Evolutionary conservation across 1,140 invertebrate genomes (phyloP), one percentile per base, ranked within the genome.

Genomic region (Battus philenor): DNA sequence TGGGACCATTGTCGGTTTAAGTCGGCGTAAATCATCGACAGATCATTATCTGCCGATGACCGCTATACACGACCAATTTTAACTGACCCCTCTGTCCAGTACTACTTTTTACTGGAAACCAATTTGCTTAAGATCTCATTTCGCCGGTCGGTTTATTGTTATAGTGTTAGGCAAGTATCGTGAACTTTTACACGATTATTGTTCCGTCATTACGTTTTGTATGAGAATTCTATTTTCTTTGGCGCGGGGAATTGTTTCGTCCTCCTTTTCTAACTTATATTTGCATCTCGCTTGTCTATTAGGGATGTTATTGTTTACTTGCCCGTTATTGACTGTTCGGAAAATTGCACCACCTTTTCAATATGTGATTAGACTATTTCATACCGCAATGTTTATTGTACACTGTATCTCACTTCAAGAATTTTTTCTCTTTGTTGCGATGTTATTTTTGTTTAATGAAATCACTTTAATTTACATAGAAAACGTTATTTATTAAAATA

Each of bases 151-250:
- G 17, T 9, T 41, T 65, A 79, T 84, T 73, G 78, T 80, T 77
- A 71, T 68, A 56, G 69, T 57, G 62, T 80, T 83, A 68, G 66
- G 71, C 68, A 81, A 81, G 61, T 67, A 80, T 81, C 74, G 74
- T 85, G 78, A 82, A 85, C 80, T 82, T 82, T 82, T 84, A 84
- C 76, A 80, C 73, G 78, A 84, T 80, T 78, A 84, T 81, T 77
- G 77, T 79, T 66, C 72, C 31, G 54, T 60, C 67, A 82, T 84
- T 82, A 84, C 71, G 54, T 68, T 81, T 76, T 66, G 77, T 84
- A 84, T 82, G 76, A 84, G 80, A 82, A 82, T 77, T 81, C 78
- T 82, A 84, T 82, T 82, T 78, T 79, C 72, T 80, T 68, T 69
- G 56, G 55, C 74, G 70, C 61, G 69, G 63, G 74, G 61, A 69